Base-by-base conservation (phyloP, 2,113 vertebrate genomes). In the Papio anubis region DNA sequence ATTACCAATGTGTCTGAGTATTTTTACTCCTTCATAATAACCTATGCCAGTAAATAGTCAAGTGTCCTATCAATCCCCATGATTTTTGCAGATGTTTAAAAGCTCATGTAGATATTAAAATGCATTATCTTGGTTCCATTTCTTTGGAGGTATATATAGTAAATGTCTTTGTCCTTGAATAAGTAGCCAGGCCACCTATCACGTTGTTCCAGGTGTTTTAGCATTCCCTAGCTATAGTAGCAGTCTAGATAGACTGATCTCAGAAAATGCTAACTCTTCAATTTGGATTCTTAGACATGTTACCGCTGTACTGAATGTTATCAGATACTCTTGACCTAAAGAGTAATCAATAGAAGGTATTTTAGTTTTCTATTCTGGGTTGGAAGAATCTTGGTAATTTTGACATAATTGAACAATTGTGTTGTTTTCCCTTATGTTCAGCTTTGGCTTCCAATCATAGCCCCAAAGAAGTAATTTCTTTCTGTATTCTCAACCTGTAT, bases 331-430 rank as follows among this genome's bases (percentile, higher is more conserved):
- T 94, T 94, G 88, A 95, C 50, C 85, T 76, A 50, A 84, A 95
- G 72, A 59, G 1, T 90, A 88, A 97, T 93, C 91, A 82, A 57
- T 88, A 72, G 20, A n/a, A 76, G 80, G 81, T 30, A 81, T 96
- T 97, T 97, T 93, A 97, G 66, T 75, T 83, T 90, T 92, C 75
- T 94, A 0, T 72, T 78, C 76, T 93, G 32, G 61, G 1, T 76
- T 89, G 80, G 48, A 97, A 94, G 72, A 90, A 94, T 80, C 52
- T 93, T 97, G 21, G 27, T 83, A 66, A 80, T 84, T 93, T 85
- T 94, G 40, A 80, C 43, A 86, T 64, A 89, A 90, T 66, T 86
- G 61, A 16, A 59, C 75, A 96, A 1, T 48, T 27, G 2, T 83
- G 13, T 92, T 88, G 2, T 72, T 90, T 90, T 83, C 48, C 35